These are phyloP conservation scores for Solen grandis DNA, from an alignment of 1,140 invertebrate genomes.

Conservation along the genomic window DNA sequence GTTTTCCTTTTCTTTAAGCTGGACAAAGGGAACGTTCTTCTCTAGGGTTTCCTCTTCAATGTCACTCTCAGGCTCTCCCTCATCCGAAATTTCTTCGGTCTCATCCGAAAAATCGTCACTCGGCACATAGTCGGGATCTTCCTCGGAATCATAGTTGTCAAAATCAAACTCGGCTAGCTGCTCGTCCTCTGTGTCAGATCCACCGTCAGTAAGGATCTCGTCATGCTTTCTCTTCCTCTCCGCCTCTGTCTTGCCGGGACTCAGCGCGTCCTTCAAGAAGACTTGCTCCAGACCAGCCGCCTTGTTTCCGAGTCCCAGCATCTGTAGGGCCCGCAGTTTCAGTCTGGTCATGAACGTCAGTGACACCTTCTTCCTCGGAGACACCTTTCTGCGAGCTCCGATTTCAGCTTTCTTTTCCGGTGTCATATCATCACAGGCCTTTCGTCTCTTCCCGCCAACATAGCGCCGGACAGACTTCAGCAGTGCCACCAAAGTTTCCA, in stretches of 20 bases:
- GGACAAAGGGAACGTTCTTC: conserved; percentile 11
- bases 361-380: conserved; percentile 40
- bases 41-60: not conserved
- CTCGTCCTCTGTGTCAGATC: conserved; percentile 24
- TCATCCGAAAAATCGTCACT: not conserved
- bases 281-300: not conserved
- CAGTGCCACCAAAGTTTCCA: conserved; percentile 24
- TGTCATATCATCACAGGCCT: not conserved
- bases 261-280: not conserved
- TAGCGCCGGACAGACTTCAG: conserved; percentile 34
- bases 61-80: not conserved
- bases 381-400: conserved; percentile 42
- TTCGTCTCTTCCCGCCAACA: conserved; percentile 8
- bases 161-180: conserved; percentile 44
- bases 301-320: conserved; percentile 22
- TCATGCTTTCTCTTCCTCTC: conserved; percentile 54
- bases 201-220: conserved; percentile 40
- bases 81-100: not conserved
- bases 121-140: conserved; percentile 56
- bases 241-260: conserved; percentile 7
- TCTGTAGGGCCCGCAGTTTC: not conserved
- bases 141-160: conserved; percentile 49
- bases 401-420: conserved; percentile 52
- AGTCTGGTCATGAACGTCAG: conserved; percentile 26
- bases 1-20: conserved; percentile 9